Evolutionary conservation across 2,113 vertebrate genomes (phyloP), one percentile per base, ranked within the genome.

Genomic region (Gnathonemus echidnorhynchus): DNA sequence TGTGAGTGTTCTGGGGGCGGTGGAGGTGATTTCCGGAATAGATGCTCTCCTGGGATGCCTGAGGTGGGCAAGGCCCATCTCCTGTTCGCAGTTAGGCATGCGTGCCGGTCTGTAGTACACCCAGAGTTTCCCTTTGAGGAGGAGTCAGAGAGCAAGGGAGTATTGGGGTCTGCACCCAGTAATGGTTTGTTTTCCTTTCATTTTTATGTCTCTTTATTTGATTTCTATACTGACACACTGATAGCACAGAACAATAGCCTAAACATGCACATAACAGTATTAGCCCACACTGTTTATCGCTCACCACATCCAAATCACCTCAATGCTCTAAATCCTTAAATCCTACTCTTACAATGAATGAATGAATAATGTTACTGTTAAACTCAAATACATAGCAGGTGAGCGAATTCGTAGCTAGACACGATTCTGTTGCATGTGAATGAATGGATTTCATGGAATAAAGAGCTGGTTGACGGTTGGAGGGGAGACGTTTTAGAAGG

Each of bases 11-110:
- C 88, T 50, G 17, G 86, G 86, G 92, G 90, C 50, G 87, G 85
- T 24, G 91, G 70, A 88, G 87, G 77, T 85, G 90, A 66, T 87
- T 90, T 89, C 90, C 77, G 89, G 92, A 93, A 93, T 92, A 91
- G 89, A 89, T 74, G 80, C 39, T 88, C 92, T 91, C 66, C 39
- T 87, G 90, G 90, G 92, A 91, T 9, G 45, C n/a, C 31, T 58
- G 0, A 66, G 80, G 91, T 90, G 90, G 93, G 86, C 87, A 91
- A 92, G 62, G 91, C 90, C 90, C 88, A 91, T 80, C 31, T 58
- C 46, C 90, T 83, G 83, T 77, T 52, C 88, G 42, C n/a, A 15
- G 80, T 89, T 93, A 91, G 92, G 91, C 89, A 91, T 93, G 88
- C 91, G 91, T 91, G 89, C 70, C 56, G 87, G 89, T 90, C 90